A percentile compares a stretch with the other conserved stretches of the same genome.
These are phyloP conservation scores for Acanthornis magna DNA, from an alignment of 2,797 vertebrate genomes.

Conservation along the genomic window DNA sequence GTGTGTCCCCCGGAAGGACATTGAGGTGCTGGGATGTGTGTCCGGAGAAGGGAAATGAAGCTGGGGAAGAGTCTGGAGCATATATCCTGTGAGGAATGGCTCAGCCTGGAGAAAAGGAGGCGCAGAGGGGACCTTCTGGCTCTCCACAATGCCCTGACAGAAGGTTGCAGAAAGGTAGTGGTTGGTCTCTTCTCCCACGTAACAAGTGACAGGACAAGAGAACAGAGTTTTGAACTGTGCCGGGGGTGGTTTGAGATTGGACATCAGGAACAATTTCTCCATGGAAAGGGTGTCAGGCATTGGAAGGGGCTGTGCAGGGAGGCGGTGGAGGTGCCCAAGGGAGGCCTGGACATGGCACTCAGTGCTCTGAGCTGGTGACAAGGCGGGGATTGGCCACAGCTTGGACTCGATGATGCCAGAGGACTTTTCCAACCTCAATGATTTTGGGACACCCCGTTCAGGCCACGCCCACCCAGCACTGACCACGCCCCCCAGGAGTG, in stretches of 20 bases:
- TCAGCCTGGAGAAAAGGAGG: not conserved
- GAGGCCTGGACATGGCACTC: not conserved
- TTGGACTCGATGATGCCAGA: rapidly evolving
- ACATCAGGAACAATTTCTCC: not conserved
- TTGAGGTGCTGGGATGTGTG: too few relatives aligned
- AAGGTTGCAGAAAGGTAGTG: rapidly evolving
- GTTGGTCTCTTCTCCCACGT: rapidly evolving
- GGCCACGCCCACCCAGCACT: not conserved
- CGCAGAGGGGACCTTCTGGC: rapidly evolving
- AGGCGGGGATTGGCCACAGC: rapidly evolving
- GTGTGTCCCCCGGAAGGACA: too few relatives aligned
- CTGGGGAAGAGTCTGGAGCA: not conserved
- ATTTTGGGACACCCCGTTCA: rapidly evolving
- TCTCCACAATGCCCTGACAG: not conserved
- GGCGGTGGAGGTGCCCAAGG: not conserved
- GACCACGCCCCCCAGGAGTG: not conserved
- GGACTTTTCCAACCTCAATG: rapidly evolving
- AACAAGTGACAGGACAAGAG: not conserved
- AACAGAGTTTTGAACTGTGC: too few relatives aligned
- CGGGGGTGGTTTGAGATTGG: not conserved
- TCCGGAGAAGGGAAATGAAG: not conserved
- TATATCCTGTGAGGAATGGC: rapidly evolving
- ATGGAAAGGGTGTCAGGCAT: not conserved
- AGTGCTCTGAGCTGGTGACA: not conserved
- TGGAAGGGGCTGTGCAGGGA: not conserved